Evolutionary conservation across 2,888 invertebrate species (phyloP).

Genomic region (Perdita meconis): DNA sequence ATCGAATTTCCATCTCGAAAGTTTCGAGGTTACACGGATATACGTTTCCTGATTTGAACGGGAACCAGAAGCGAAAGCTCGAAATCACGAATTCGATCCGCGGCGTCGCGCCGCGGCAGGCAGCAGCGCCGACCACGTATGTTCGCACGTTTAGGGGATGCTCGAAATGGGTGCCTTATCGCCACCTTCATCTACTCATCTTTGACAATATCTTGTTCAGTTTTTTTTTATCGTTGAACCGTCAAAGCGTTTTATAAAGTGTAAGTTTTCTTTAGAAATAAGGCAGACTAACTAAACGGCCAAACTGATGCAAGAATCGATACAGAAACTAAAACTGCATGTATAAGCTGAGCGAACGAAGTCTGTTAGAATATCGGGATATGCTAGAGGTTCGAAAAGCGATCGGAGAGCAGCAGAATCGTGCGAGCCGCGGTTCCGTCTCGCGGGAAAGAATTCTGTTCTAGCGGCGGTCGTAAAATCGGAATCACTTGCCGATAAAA

Average conservation of each 20-base stretch:
- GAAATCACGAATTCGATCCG: slow-evolving; percentile 33
- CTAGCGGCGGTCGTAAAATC: slow-evolving; percentile 28
- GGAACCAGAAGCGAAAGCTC: neutral
- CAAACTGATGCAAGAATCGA: no score
- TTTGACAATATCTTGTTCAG: no score
- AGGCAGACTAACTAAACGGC: no score
- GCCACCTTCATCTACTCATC: slow-evolving; percentile 2
- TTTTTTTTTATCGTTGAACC: no score
- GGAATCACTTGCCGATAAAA: slow-evolving; percentile 35
- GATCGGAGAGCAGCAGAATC: neutral
- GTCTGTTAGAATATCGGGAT: neutral
- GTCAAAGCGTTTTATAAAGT: no score
- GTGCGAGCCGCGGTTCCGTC: neutral
- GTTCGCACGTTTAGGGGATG: neutral
- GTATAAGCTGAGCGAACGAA: no score
- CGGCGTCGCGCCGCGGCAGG: no score
- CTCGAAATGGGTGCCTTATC: slow-evolving; percentile 13
- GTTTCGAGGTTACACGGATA: slow-evolving; percentile 44
- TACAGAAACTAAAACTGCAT: no score
- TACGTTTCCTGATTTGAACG: slow-evolving; percentile 62
- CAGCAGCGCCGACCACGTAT: neutral
- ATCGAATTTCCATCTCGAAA: slow-evolving; percentile 69
- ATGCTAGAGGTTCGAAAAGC: neutral
- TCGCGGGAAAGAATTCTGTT: slow-evolving; percentile 15
- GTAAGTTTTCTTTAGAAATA: no score